Conservation (phyloP, 2,888 invertebrate genomes). For the Sepioteuthis lessoniana region DNA sequence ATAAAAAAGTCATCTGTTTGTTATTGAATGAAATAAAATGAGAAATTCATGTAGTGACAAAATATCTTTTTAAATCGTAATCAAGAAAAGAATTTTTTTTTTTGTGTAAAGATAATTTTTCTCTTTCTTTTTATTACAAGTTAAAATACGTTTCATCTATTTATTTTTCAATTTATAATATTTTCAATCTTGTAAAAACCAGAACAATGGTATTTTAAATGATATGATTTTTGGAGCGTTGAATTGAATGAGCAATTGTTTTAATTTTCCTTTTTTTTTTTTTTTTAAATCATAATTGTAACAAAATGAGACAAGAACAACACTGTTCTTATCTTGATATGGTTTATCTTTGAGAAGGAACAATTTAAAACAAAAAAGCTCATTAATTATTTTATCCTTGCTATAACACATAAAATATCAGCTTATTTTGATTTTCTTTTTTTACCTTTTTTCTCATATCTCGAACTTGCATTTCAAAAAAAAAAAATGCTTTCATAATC, state of each 20-base stretch:
- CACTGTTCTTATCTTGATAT: not conserved
- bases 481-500: not conserved
- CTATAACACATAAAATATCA: not conserved
- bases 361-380: not conserved
- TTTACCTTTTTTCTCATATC: not conserved
- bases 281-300: not conserved
- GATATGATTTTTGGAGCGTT: not conserved
- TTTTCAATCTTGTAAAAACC: not conserved
- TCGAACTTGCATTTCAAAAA: not conserved
- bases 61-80: not conserved
- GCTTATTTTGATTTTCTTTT: not conserved
- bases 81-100: not conserved
- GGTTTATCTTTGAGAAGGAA: not conserved
- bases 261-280: not conserved
- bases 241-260: not conserved
- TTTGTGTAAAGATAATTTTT: not conserved
- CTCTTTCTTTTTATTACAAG: not conserved
- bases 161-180: not conserved
- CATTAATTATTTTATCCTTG: not conserved
- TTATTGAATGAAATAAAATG: not conserved
- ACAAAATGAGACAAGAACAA: not conserved
- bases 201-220: not conserved
- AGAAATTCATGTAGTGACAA: not conserved
- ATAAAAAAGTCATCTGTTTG: not conserved
- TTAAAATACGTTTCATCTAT: not conserved